Evolutionary conservation across 2,888 invertebrate genomes (phyloP).

Genomic region (Drosophila multiciliata): DNA sequence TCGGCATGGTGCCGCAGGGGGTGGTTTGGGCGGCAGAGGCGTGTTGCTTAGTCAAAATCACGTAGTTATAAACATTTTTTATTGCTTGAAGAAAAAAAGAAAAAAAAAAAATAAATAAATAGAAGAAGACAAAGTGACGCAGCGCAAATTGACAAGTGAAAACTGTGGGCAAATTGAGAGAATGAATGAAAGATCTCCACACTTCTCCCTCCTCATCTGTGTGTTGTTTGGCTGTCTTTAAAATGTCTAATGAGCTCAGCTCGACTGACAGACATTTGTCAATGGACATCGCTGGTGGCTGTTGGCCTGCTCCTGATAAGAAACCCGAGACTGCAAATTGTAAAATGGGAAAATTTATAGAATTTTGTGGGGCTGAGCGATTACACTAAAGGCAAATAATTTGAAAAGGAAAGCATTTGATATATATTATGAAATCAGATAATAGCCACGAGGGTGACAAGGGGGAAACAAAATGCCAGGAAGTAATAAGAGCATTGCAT

Average conservation of each 20-base stretch:
- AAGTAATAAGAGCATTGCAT: constrained; percentile 6
- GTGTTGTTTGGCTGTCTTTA: constrained; percentile 39
- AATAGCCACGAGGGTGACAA: constrained; percentile 18
- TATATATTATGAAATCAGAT: constrained; percentile 35
- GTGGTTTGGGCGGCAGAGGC: constrained; percentile 34
- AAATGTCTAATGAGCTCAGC: constrained; percentile 75
- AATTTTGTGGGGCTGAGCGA: constrained; percentile 1
- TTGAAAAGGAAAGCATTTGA: constrained; percentile 38
- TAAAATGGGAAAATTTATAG: constrained; percentile 7
- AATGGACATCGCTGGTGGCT: constrained; percentile 60
- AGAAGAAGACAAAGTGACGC: constrained; percentile 47
- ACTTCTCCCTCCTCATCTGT: background rate
- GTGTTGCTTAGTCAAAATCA: constrained; percentile 78
- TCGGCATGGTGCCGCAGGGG: constrained; percentile 22
- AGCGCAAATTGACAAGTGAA: constrained; percentile 67
- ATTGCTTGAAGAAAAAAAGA: constrained; percentile 42
- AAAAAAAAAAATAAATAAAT: background rate
- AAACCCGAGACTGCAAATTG: constrained; percentile 23
- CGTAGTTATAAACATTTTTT: constrained; percentile 76
- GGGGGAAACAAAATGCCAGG: background rate
- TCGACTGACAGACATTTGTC: constrained; percentile 75
- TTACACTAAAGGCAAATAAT: constrained; percentile 17
- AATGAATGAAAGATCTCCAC: constrained; percentile 21
- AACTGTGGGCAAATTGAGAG: constrained; percentile 33
- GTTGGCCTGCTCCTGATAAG: constrained; percentile 64